A percentile compares a stretch with the other conserved stretches of the same genome.
phyloP scores from a whole-genome alignment of 2,113 vertebrate species.

The Anguilla japonica region DNA sequence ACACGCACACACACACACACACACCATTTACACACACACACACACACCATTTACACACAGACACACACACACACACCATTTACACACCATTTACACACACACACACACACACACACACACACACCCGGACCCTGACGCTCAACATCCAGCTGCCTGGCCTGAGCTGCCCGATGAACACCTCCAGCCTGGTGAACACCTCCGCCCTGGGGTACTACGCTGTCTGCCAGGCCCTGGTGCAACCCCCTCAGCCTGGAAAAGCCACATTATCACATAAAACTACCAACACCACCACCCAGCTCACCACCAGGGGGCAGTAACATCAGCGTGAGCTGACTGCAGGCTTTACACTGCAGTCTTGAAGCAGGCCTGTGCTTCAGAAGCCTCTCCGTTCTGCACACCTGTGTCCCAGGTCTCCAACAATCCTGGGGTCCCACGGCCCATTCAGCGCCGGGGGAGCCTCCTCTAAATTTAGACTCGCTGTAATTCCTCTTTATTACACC shows the following conservation, averaged over 20 bases:
- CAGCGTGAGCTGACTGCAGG: too few species aligned
- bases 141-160: not conserved
- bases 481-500: slow-evolving; percentile 34
- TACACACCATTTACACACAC: too few species aligned
- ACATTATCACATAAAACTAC: slow-evolving; percentile 27
- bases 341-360: too few species aligned
- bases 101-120: too few species aligned
- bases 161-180: too few species aligned
- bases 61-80: too few species aligned
- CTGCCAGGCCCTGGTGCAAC: slow-evolving; percentile 16
- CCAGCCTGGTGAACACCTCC: not conserved
- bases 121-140: not conserved
- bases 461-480: slow-evolving; percentile 26
- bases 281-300: not conserved
- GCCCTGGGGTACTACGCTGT: slow-evolving; percentile 29
- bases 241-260: slow-evolving; percentile 10
- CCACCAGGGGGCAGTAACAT: not conserved
- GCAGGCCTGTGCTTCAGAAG: not conserved
- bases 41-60: too few species aligned
- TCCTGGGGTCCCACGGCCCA: not conserved
- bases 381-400: slow-evolving; percentile 23
- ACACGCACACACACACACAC: too few species aligned
- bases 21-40: too few species aligned
- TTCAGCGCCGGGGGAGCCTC: slow-evolving; percentile 12
- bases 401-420: not conserved